Conservation (phyloP, 2,888 invertebrate species). For the Salticus scenicus region DNA sequence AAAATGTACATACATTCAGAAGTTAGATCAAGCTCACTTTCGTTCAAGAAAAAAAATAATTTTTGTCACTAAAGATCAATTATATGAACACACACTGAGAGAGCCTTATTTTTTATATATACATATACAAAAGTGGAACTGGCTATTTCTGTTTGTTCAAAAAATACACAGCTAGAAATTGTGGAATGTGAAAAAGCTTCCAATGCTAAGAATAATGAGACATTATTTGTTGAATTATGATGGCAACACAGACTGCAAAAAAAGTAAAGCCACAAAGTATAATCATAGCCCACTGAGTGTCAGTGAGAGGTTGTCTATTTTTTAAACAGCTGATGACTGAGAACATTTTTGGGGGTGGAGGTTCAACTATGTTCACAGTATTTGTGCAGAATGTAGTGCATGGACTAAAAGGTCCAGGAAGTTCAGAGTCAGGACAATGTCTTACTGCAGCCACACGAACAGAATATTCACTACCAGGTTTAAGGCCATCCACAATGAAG, state of each 20-base stretch:
- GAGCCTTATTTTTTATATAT: constrained; percentile 16
- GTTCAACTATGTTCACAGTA: constrained; percentile 71
- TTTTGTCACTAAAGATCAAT: constrained; percentile 34
- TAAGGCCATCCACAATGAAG: constrained; percentile 81
- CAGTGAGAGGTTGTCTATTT: constrained; percentile 77
- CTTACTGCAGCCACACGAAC: constrained; percentile 88
- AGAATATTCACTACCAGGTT: constrained; percentile 84
- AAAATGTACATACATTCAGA: constrained; percentile 48
- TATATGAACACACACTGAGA: constrained; percentile 56
- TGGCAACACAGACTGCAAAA: constrained; percentile 81
- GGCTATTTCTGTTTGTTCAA: constrained; percentile 23
- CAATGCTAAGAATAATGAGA: constrained; percentile 50
- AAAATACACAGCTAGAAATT: constrained; percentile 47
- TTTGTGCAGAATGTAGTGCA: constrained; percentile 80
- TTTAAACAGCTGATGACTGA: constrained; percentile 39
- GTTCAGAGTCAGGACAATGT: constrained; percentile 79
- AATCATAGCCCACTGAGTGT: constrained; percentile 81
- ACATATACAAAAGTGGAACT: constrained; percentile 35
- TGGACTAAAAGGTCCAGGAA: constrained; percentile 84
- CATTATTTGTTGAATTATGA: constrained; percentile 79
- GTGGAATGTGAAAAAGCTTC: constrained; percentile 4
- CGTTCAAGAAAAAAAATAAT: constrained; percentile 58
- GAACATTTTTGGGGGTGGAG: constrained; percentile 31
- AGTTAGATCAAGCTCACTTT: constrained; percentile 54
- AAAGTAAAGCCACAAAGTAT: constrained; percentile 80